Evolutionary conservation across 1,140 invertebrate genomes (phyloP).

Genomic region (Xylocopa sonorina): DNA sequence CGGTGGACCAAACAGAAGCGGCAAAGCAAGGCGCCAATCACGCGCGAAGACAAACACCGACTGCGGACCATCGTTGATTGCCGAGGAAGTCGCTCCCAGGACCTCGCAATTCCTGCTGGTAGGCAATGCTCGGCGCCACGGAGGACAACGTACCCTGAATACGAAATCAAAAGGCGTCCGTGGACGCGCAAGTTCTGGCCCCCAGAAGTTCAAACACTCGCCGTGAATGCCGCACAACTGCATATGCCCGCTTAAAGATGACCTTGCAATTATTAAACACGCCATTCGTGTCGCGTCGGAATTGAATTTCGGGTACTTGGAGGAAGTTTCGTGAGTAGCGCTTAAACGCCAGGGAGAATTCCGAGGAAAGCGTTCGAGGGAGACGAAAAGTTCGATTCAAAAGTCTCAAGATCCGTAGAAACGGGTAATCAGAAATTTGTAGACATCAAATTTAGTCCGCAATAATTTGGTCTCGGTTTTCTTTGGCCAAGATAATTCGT

Average conservation of each 20-base stretch:
- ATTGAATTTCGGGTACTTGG: no score
- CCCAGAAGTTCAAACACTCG: conserved; percentile 54
- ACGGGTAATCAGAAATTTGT: no score
- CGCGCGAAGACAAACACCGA: conserved; percentile 78
- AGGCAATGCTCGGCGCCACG: conserved; percentile 48
- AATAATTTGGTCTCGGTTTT: no score
- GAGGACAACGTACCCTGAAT: conserved; percentile 66
- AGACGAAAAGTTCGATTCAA: no score
- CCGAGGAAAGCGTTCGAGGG: no score
- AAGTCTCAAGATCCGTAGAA: no score
- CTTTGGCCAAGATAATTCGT: no score
- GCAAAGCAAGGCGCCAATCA: conserved; percentile 76
- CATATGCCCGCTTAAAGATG: neutral
- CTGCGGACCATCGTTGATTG: conserved; percentile 77
- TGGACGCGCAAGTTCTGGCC: conserved; percentile 30
- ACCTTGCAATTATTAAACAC: conserved; percentile 16
- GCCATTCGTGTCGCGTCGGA: neutral
- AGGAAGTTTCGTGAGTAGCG: no score
- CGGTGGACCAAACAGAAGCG: conserved; percentile 63
- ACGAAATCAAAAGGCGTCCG: conserved; percentile 68
- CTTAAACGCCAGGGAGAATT: no score
- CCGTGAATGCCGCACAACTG: neutral
- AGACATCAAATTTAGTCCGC: no score
- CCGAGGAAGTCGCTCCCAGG: conserved; percentile 72
- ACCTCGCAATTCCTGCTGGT: conserved; percentile 57